phyloP scores from a whole-genome alignment of 2,113 vertebrate genomes.

The Serilophus lunatus region DNA sequence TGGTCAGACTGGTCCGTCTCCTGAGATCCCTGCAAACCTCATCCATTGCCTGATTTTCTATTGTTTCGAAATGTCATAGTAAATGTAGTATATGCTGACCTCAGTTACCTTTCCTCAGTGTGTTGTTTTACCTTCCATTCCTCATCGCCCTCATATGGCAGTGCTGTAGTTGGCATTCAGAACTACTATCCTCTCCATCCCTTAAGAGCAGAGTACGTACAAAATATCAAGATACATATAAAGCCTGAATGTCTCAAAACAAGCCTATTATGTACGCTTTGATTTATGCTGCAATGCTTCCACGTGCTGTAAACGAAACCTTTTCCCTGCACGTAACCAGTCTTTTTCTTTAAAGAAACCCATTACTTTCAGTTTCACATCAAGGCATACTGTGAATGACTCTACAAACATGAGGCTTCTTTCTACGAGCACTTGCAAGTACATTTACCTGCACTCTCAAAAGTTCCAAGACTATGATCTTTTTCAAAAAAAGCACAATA shows the following conservation, averaged over 20 bases:
- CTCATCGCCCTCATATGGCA: too few relatives aligned
- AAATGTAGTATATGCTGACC: neutral
- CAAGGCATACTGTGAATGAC: neutral
- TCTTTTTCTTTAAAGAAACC: neutral
- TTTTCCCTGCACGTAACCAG: neutral
- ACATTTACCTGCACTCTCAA: too few relatives aligned
- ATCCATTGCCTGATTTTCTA: neutral
- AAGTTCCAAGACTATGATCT: too few relatives aligned
- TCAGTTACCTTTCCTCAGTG: neutral
- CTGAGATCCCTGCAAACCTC: neutral
- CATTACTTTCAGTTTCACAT: neutral
- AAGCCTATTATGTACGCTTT: neutral
- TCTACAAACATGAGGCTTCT: neutral
- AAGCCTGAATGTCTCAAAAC: neutral
- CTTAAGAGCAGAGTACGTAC: too few relatives aligned
- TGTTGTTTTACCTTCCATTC: neutral
- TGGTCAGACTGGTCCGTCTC: neutral
- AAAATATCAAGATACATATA: accelerated
- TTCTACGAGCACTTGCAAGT: neutral
- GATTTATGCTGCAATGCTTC: neutral
- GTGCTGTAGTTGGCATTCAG: too few relatives aligned
- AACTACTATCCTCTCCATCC: neutral
- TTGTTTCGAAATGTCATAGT: neutral
- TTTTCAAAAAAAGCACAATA: too few relatives aligned
- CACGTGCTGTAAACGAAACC: neutral